phyloP scores from a whole-genome alignment of 2,888 invertebrate species.

The Petrolisthes cinctipes region DNA sequence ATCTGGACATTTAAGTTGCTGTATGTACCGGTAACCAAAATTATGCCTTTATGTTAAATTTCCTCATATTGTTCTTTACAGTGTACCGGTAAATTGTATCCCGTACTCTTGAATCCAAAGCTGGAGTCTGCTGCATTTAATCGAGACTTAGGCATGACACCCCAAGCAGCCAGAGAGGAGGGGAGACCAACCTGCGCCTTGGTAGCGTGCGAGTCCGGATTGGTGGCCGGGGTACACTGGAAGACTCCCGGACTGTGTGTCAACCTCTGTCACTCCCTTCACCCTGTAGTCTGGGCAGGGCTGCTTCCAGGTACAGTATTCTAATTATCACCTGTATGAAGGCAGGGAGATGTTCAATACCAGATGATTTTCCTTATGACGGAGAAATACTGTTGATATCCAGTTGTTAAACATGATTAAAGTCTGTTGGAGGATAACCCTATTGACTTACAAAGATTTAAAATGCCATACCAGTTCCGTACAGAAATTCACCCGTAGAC shows the following conservation, averaged over 20 bases:
- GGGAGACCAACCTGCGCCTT: not conserved
- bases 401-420: not conserved
- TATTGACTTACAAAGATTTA: too few relatives aligned
- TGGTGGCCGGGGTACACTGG: slow-evolving; percentile 26
- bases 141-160: not conserved
- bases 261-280: slow-evolving; percentile 15
- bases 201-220: slow-evolving; percentile 8
- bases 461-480: too few relatives aligned
- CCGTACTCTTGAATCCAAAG: slow-evolving; percentile 11
- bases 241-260: slow-evolving; percentile 20
- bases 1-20: too few relatives aligned
- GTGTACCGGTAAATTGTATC: slow-evolving; percentile 24
- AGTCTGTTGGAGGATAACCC: not conserved
- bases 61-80: not conserved
- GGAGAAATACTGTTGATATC: not conserved
- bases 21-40: too few relatives aligned
- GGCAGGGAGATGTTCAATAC: not conserved
- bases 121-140: slow-evolving; percentile 31
- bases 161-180: not conserved
- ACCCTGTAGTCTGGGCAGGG: slow-evolving; percentile 32
- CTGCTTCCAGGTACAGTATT: not conserved
- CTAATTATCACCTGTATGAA: not conserved
- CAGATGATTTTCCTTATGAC: not conserved
- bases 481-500: too few relatives aligned
- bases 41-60: too few relatives aligned